These are phyloP conservation scores for Synergus itoensis DNA, from an alignment of 2,888 invertebrate genomes.

Conservation along the genomic window DNA sequence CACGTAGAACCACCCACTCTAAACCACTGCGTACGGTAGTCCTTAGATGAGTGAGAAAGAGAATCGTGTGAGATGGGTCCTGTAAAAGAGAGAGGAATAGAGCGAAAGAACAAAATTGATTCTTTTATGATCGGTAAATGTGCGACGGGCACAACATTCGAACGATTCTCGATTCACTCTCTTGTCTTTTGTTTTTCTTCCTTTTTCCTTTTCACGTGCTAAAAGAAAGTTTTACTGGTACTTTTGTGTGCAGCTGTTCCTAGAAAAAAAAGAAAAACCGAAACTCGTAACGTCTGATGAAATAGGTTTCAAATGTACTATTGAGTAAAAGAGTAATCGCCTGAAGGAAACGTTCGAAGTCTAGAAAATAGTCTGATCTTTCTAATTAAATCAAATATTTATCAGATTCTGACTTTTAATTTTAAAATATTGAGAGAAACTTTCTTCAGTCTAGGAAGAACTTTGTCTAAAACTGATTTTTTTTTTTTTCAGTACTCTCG, in stretches of 20 bases:
- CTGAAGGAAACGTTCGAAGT: too few species aligned
- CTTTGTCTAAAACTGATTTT: conserved; percentile 6
- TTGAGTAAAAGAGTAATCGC: not conserved
- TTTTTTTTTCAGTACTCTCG: conserved; percentile 86
- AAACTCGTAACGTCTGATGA: too few species aligned
- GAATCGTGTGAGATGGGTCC: not conserved
- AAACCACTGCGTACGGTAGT: conserved; percentile 68
- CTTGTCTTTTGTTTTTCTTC: conserved; percentile 28
- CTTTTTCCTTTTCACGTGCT: not conserved
- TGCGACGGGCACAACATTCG: conserved; percentile 47
- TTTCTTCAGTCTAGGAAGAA: not conserved
- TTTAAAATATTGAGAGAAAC: not conserved
- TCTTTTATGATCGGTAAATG: conserved; percentile 74
- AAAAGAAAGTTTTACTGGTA: too few species aligned
- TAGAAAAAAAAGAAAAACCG: too few species aligned
- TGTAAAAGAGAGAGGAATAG: conserved; percentile 51
- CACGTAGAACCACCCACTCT: conserved; percentile 64
- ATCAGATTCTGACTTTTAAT: not conserved
- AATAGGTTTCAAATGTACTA: too few species aligned
- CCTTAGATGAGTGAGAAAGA: conserved; percentile 53
- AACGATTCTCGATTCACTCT: conserved; percentile 41
- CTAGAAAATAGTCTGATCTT: not conserved
- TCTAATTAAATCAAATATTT: not conserved
- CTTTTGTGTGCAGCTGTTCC: too few species aligned
- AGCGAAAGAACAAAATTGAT: conserved; percentile 70